Percentiles rank a stretch among this genome's conserved stretches.
Evolutionary conservation across 2,888 invertebrate genomes (phyloP).

Genomic region (Eupithecia dodoneata): DNA sequence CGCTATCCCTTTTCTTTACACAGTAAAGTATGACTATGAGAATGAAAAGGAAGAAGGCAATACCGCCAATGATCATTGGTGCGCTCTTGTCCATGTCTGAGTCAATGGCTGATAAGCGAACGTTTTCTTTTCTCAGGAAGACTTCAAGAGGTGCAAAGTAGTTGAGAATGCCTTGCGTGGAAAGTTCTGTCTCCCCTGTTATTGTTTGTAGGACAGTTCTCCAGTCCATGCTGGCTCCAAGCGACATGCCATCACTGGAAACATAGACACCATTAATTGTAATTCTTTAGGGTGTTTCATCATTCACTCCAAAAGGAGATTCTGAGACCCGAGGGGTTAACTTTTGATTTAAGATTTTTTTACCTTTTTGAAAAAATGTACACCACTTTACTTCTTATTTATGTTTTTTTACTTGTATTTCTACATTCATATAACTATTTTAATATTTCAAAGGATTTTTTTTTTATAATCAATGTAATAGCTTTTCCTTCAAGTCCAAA

Average conservation of each 20-base stretch:
- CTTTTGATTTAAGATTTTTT: too few species aligned
- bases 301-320: background rate
- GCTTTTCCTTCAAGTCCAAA: background rate
- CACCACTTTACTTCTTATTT: too few species aligned
- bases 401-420: too few species aligned
- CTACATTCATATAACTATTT: too few species aligned
- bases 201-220: conserved; percentile 70
- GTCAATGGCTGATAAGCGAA: conserved; percentile 54
- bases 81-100: conserved; percentile 72
- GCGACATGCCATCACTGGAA: conserved; percentile 76
- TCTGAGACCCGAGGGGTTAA: too few species aligned
- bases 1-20: conserved; percentile 68
- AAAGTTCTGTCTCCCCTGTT: conserved; percentile 74
- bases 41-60: conserved; percentile 66
- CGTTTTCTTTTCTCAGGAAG: conserved; percentile 64
- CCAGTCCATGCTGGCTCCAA: conserved; percentile 78
- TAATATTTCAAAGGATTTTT: too few species aligned
- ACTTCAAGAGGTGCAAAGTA: conserved; percentile 69
- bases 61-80: conserved; percentile 71
- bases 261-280: background rate
- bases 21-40: conserved; percentile 72
- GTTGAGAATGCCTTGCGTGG: conserved; percentile 70
- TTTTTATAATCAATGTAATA: too few species aligned
- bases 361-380: too few species aligned
- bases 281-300: background rate